Conservation (phyloP, 1,140 invertebrate genomes). For the Yoshiicerus persimilis region DNA sequence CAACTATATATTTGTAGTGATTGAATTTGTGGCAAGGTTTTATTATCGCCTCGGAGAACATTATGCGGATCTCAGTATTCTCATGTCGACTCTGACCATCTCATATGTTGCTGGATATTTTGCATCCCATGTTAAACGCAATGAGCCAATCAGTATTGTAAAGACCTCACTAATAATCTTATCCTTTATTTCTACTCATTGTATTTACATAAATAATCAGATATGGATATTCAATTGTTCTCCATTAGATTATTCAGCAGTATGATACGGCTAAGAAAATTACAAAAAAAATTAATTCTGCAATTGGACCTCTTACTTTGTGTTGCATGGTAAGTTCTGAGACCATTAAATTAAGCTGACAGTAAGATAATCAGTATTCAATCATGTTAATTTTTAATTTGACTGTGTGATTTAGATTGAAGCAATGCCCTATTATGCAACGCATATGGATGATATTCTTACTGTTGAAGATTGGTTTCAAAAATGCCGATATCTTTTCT, state of each 20-base stretch:
- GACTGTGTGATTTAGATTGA: background rate
- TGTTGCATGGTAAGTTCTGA: background rate
- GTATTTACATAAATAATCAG: too few species aligned
- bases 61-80: background rate
- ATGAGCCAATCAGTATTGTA: background rate
- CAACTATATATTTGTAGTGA: background rate
- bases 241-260: background rate
- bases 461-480: background rate
- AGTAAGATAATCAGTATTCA: too few species aligned
- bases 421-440: constrained; percentile 23
- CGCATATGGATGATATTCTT: constrained; percentile 18
- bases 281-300: background rate
- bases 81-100: background rate
- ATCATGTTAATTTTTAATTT: too few species aligned
- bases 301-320: background rate
- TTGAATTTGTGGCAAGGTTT: background rate
- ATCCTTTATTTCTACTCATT: background rate
- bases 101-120: background rate
- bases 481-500: constrained; percentile 12
- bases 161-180: background rate
- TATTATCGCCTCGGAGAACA: background rate
- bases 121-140: background rate
- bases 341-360: background rate
- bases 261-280: background rate
- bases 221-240: too few species aligned